phyloP scores from a whole-genome alignment of 2,888 invertebrate species.

The Diogma glabrata region DNA sequence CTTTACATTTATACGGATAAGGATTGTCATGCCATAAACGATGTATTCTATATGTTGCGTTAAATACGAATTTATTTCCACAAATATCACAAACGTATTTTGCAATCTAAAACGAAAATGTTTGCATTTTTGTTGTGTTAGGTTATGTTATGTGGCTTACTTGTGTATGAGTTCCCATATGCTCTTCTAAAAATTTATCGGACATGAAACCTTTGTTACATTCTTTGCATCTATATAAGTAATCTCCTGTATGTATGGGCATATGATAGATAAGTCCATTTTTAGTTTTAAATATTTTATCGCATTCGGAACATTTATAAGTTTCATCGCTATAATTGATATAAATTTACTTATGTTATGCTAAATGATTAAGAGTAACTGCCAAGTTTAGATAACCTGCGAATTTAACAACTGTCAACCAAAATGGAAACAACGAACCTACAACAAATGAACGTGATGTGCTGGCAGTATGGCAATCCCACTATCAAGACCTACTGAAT shows the following conservation, averaged over 20 bases:
- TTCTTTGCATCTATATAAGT: background rate
- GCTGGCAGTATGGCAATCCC: too few relatives aligned
- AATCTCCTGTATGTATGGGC: conserved; percentile 7
- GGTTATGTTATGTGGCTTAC: too few relatives aligned
- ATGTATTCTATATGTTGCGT: conserved; percentile 7
- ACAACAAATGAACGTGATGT: too few relatives aligned
- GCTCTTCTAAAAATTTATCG: conserved; percentile 4
- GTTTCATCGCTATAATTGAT: background rate
- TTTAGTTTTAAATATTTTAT: conserved; percentile 6
- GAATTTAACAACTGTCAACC: too few relatives aligned
- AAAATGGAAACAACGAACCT: too few relatives aligned
- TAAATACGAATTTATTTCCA: conserved; percentile 4
- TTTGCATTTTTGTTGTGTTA: too few relatives aligned
- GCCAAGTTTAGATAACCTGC: too few relatives aligned
- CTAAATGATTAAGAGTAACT: too few relatives aligned
- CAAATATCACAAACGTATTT: conserved; percentile 8
- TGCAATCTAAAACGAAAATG: background rate
- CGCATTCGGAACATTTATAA: conserved; percentile 3
- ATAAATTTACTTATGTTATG: too few relatives aligned
- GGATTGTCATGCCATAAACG: conserved; percentile 9
- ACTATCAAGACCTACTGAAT: too few relatives aligned
- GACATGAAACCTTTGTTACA: conserved; percentile 7
- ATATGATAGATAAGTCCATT: conserved; percentile 6
- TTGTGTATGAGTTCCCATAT: conserved; percentile 3
- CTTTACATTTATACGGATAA: background rate